These are phyloP conservation scores for Naso thynnoides DNA, from an alignment of 2,797 vertebrate genomes.

Conservation along the genomic window DNA sequence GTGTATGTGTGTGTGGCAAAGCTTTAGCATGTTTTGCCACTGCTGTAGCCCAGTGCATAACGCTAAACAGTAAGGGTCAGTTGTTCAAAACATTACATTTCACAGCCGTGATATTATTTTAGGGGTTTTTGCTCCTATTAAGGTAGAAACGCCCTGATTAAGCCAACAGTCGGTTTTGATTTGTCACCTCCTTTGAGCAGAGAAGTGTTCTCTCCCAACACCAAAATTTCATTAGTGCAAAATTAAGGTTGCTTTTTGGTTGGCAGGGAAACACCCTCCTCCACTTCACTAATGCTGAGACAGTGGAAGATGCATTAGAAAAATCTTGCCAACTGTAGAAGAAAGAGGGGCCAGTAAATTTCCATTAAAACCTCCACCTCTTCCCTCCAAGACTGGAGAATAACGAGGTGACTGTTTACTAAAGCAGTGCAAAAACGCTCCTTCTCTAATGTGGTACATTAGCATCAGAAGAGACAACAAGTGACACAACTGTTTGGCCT, in stretches of 20 bases:
- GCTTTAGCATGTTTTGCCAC: too few species aligned
- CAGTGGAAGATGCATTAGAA: slow-evolving; percentile 39
- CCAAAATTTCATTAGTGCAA: slow-evolving; percentile 25
- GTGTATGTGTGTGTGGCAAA: too few species aligned
- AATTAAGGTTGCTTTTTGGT: slow-evolving; percentile 31
- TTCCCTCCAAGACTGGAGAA: neutral
- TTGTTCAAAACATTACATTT: neutral
- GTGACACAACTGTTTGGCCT: slow-evolving; percentile 13
- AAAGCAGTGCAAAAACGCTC: neutral
- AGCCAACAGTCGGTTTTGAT: slow-evolving; percentile 3
- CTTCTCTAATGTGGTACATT: slow-evolving; percentile 8
- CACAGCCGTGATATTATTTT: neutral
- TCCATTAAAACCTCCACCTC: slow-evolving; percentile 15
- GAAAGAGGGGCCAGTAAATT: slow-evolving; percentile 20
- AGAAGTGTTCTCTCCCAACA: slow-evolving; percentile 22
- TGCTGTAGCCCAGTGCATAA: too few species aligned
- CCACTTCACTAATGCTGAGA: slow-evolving; percentile 36
- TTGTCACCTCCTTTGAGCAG: slow-evolving; percentile 6
- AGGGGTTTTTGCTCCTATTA: neutral
- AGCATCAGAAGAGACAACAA: slow-evolving; percentile 14
- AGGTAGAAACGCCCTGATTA: neutral
- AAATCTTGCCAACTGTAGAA: slow-evolving; percentile 30
- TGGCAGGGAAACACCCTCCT: slow-evolving; percentile 38
- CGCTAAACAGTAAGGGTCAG: too few species aligned
- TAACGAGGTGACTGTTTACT: neutral